Evolutionary conservation across 2,113 vertebrate genomes (phyloP).

Genomic region (Lethenteron reissneri): DNA sequence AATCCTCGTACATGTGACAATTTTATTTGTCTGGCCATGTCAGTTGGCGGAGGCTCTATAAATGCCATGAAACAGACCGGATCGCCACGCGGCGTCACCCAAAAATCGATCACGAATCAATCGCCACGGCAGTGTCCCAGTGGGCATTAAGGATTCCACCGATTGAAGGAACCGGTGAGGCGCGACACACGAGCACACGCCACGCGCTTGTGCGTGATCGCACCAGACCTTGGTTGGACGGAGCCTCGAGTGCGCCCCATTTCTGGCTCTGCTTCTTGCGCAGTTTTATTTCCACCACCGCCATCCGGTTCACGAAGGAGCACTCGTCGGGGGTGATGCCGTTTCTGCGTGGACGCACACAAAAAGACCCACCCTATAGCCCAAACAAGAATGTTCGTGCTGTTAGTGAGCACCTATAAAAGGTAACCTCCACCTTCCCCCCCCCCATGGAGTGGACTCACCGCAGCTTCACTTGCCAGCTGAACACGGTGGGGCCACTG

Average conservation of each 20-base stretch:
- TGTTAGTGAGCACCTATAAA: no score
- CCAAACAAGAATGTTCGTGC: not conserved
- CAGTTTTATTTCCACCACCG: conserved; percentile 59
- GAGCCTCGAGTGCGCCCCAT: conserved; percentile 79
- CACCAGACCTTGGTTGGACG: conserved; percentile 84
- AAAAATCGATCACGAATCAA: no score
- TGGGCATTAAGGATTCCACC: no score
- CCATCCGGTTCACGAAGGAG: conserved; percentile 55
- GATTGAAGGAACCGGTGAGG: no score
- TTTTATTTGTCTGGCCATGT: no score
- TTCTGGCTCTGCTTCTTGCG: conserved; percentile 90
- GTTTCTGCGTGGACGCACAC: conserved; percentile 38
- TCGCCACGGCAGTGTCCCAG: no score
- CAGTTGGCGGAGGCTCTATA: no score
- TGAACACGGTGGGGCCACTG: conserved; percentile 37
- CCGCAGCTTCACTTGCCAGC: conserved; percentile 98
- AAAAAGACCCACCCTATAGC: not conserved
- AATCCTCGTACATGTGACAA: no score
- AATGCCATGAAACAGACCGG: no score
- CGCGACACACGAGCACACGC: no score
- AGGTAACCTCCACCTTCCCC: no score
- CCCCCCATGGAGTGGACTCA: conserved; percentile 14
- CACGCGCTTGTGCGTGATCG: conserved; percentile 11
- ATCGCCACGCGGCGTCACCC: no score
- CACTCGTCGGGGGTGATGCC: conserved; percentile 75